Base-by-base conservation (phyloP, 2,888 invertebrate species). In the Chaetogeoica ovagalla region DNA sequence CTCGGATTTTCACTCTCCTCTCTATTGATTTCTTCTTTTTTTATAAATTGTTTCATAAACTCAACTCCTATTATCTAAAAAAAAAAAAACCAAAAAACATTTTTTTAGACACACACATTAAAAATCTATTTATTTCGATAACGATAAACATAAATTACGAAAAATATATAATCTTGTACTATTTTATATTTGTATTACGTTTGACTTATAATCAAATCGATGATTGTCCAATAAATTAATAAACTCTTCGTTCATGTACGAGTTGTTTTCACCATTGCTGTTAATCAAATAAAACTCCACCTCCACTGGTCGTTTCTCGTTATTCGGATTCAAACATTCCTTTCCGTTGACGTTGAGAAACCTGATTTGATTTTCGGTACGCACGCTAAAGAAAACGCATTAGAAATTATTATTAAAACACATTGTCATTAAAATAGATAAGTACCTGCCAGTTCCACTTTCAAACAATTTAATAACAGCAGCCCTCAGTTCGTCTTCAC, bases 221-320 rank as follows among this genome's bases (percentile, higher is more conserved):
- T 77, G n/a, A 7, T 52, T 60, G 21, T 77, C 52, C 30, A 69
- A 8, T 62, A 77, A 70, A 52, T 48, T 60, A 6, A 66, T 48
- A 39, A 82, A 79, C n/a, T 82, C 73, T 66, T 81, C 73, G 21
- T 82, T 66, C 15, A 76, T 66, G 7, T 63, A 23, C 7, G 55
- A 17, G 13, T 60, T 43, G 7, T 30, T 62, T 17, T 77, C 70
- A 13, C 81, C 81, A 21, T 76, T 30, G 39, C 60, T 37, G 60
- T 63, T 48, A 1, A 70, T 55, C n/a, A 81, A 63, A 57, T 81
- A 81, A 43, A 81, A 81, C 19, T 81, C 81, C 8, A 81, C 55
- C 3, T 19, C 52, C 3, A 77, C 77, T 5, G 77, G 77, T 52
- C 30, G n/a, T 9, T 60, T 17, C 11, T 69, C 69, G 9, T 59